Conservation (phyloP, 2,797 vertebrate genomes). For the Cyprinella venusta region DNA sequence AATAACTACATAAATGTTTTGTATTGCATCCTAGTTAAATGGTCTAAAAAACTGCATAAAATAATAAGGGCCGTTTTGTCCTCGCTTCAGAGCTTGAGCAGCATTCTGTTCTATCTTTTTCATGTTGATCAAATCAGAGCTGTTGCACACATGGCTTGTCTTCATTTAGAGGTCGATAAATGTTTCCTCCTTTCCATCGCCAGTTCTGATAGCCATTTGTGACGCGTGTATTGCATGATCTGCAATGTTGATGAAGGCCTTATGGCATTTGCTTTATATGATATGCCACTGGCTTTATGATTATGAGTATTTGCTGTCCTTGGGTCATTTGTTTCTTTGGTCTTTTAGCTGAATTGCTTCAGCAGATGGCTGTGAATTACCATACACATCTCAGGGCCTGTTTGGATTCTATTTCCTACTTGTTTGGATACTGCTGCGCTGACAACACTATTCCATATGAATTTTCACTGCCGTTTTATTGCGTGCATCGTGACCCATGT, state of each 20-base stretch:
- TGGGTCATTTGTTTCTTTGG: conserved; percentile 30
- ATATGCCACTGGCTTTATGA: conserved; percentile 5
- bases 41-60: not conserved
- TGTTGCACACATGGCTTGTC: conserved; percentile 33
- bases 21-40: not conserved
- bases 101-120: conserved; percentile 17
- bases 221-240: conserved; percentile 31
- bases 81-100: not conserved
- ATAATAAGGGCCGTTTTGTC: not conserved
- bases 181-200: conserved; percentile 31
- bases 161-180: conserved; percentile 36
- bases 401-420: conserved; percentile 36
- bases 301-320: conserved; percentile 41
- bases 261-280: conserved; percentile 46
- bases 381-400: conserved; percentile 41
- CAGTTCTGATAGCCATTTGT: conserved; percentile 31
- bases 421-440: conserved; percentile 43
- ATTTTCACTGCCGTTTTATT: conserved; percentile 49
- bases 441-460: conserved; percentile 40
- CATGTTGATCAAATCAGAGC: conserved; percentile 37
- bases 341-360: conserved; percentile 27
- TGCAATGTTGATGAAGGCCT: conserved; percentile 16
- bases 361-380: conserved; percentile 48
- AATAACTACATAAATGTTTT: not conserved
- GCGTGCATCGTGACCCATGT: conserved; percentile 43